These are phyloP conservation scores for Triplophysa dalaica DNA, from an alignment of 2,113 vertebrate species.

Conservation along the genomic window DNA sequence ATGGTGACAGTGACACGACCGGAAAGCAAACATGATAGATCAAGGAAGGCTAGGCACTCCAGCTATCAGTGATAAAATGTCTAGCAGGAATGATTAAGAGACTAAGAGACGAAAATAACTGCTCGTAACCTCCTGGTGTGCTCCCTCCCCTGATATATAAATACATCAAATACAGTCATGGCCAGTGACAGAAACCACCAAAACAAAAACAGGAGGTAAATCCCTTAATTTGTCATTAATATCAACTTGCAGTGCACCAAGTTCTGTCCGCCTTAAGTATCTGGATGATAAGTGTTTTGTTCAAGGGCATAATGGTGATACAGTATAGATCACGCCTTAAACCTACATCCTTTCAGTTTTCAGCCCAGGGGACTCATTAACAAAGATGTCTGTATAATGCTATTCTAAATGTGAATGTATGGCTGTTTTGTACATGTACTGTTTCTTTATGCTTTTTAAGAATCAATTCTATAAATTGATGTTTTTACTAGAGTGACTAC, in stretches of 20 bases:
- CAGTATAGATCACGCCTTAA: not conserved
- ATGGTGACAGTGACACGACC: not conserved
- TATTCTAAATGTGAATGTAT: too few species aligned
- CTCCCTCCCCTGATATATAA: conserved; percentile 69
- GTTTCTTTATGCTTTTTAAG: too few species aligned
- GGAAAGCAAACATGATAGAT: not conserved
- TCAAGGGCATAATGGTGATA: not conserved
- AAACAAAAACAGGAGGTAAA: conserved; percentile 69
- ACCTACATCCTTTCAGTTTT: not conserved
- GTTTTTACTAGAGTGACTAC: too few species aligned
- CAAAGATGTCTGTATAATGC: too few species aligned
- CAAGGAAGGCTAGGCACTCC: conserved; percentile 59
- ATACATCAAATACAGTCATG: conserved; percentile 56
- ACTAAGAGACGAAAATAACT: conserved; percentile 68
- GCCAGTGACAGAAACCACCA: conserved; percentile 59
- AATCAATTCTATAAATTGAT: too few species aligned
- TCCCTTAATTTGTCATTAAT: not conserved
- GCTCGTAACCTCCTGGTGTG: conserved; percentile 43
- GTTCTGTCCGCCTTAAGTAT: not conserved
- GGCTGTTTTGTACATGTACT: too few species aligned
- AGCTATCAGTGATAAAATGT: conserved; percentile 62
- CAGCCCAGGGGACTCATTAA: not conserved
- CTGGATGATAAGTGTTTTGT: not conserved
- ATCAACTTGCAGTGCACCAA: not conserved
- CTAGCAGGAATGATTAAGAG: conserved; percentile 65